Evolutionary conservation across 1,140 invertebrate species (phyloP).

Genomic region (Pseudomyrmex cubaensis): DNA sequence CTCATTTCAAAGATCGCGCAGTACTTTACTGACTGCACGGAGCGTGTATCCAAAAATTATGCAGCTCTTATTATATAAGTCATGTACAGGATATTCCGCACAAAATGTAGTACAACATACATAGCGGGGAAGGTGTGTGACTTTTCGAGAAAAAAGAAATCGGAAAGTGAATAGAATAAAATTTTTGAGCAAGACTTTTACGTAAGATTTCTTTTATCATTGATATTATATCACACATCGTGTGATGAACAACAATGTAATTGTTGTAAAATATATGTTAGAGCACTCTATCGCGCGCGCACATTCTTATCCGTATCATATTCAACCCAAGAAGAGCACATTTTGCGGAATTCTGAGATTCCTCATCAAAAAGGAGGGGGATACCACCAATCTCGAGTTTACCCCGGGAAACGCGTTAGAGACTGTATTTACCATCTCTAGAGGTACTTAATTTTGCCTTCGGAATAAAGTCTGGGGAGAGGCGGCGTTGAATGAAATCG

Average conservation of each 20-base stretch:
- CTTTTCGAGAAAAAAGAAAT: neutral
- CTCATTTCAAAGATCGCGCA: constrained; percentile 63
- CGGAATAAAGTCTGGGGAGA: constrained; percentile 80
- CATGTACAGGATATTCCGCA: neutral
- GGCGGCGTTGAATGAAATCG: constrained; percentile 48
- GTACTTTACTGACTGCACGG: constrained; percentile 8
- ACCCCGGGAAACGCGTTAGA: constrained; percentile 42
- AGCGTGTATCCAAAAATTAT: constrained; percentile 43
- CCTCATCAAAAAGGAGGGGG: constrained; percentile 23
- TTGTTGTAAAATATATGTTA: constrained; percentile 22
- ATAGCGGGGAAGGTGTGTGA: no score
- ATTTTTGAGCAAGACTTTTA: no score
- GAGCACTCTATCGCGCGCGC: neutral
- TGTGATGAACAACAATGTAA: neutral
- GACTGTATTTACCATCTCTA: constrained; percentile 80
- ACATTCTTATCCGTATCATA: neutral
- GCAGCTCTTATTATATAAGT: neutral
- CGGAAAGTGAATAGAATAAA: neutral
- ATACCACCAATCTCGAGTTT: constrained; percentile 60
- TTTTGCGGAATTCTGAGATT: constrained; percentile 42
- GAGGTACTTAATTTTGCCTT: constrained; percentile 84
- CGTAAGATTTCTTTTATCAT: no score
- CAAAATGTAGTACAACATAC: no score
- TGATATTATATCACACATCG: no score
- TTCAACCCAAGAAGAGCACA: neutral